Evolutionary conservation across 2,888 invertebrate species (phyloP).

Genomic region (Pantelozetes paolii): DNA sequence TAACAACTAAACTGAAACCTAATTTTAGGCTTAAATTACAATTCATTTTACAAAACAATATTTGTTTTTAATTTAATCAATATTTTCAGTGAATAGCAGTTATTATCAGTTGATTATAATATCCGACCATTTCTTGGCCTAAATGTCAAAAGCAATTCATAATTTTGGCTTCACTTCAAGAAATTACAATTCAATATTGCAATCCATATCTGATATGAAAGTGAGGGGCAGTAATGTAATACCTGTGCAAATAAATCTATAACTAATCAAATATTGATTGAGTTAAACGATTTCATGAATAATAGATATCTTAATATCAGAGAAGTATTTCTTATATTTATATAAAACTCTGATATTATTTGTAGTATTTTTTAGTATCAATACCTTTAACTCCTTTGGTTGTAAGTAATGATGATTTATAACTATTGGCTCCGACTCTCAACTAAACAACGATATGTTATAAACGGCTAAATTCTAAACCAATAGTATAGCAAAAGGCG

Average conservation of each 20-base stretch:
- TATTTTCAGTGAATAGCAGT: too few relatives aligned
- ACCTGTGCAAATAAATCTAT: not conserved
- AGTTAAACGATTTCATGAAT: not conserved
- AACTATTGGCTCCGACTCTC: not conserved
- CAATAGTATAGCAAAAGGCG: not conserved
- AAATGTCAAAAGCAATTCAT: too few relatives aligned
- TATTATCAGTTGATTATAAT: too few relatives aligned
- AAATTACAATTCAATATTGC: too few relatives aligned
- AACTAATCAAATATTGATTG: not conserved
- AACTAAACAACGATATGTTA: conserved; percentile 27
- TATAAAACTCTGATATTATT: not conserved
- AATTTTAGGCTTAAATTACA: not conserved
- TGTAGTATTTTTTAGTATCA: conserved; percentile 3
- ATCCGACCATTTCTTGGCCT: too few relatives aligned
- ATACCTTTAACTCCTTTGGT: not conserved
- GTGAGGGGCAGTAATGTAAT: not conserved
- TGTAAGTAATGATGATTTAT: conserved; percentile 33
- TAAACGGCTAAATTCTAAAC: not conserved
- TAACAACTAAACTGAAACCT: too few relatives aligned
- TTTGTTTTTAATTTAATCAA: too few relatives aligned
- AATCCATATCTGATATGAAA: not conserved
- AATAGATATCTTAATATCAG: not conserved
- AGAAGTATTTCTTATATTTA: not conserved
- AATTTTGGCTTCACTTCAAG: too few relatives aligned
- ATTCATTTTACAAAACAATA: not conserved